phyloP scores from a whole-genome alignment of 2,797 vertebrate genomes.

The Pristis pectinata region DNA sequence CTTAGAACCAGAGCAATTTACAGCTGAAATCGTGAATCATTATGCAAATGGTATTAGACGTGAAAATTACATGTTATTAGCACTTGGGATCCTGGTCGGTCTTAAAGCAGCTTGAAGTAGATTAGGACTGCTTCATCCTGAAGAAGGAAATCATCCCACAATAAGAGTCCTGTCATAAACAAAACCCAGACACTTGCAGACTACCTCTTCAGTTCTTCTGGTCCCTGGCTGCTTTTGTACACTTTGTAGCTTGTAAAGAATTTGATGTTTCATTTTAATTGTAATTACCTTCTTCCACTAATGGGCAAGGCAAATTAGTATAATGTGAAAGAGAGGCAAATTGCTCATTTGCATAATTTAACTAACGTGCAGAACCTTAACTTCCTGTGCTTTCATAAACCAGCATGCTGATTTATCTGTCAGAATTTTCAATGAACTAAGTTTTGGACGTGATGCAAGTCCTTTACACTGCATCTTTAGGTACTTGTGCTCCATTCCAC shows the following conservation, averaged over 20 bases:
- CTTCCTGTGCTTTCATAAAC: neutral
- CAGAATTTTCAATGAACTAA: neutral
- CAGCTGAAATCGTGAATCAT: neutral
- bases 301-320: neutral
- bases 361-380: neutral
- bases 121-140: neutral
- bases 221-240: neutral
- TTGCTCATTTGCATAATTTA: neutral
- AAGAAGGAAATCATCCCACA: neutral
- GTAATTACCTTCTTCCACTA: neutral
- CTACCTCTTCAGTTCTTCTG: neutral
- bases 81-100: neutral
- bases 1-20: neutral
- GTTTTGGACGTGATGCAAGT: neutral
- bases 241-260: neutral
- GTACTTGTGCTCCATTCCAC: neutral
- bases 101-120: neutral
- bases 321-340: neutral
- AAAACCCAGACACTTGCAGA: neutral
- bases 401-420: neutral
- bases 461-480: neutral
- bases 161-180: neutral
- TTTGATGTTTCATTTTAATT: neutral
- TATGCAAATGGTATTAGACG: neutral
- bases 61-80: constrained; percentile 13